Conservation (phyloP, 2,797 vertebrate genomes). For the Neomorphus geoffroyi region DNA sequence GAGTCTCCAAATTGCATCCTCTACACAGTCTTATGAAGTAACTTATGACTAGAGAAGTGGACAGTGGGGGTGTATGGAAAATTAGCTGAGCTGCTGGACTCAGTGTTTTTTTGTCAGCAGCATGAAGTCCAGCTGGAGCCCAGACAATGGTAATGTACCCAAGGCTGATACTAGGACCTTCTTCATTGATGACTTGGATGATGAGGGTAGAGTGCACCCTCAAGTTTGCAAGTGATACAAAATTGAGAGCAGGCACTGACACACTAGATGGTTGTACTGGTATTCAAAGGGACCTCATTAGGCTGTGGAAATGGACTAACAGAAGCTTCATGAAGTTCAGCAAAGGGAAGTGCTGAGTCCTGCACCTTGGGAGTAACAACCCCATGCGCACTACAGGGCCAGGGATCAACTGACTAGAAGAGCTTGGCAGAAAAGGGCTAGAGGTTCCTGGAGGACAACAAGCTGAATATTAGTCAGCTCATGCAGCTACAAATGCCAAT, state of each 20-base stretch:
- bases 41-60: neutral
- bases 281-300: neutral
- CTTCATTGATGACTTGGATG: neutral
- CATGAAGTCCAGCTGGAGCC: neutral
- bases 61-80: neutral
- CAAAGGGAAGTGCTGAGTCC: neutral
- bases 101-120: neutral
- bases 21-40: neutral
- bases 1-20: neutral
- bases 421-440: neutral
- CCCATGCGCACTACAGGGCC: neutral
- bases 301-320: neutral
- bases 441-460: neutral
- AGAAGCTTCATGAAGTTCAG: neutral
- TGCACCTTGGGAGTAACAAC: neutral
- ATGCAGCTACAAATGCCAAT: neutral
- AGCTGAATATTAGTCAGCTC: neutral
- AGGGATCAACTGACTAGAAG: neutral
- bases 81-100: neutral
- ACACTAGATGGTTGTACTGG: neutral
- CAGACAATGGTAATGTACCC: no score
- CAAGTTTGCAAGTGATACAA: neutral
- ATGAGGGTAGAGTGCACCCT: neutral
- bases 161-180: fast-evolving
- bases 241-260: neutral